Evolutionary conservation across 53 echinoderm and acorn worm species (phyloP), one percentile per base, ranked within the genome.

Genomic region (Paracentrotus lividus): DNA sequence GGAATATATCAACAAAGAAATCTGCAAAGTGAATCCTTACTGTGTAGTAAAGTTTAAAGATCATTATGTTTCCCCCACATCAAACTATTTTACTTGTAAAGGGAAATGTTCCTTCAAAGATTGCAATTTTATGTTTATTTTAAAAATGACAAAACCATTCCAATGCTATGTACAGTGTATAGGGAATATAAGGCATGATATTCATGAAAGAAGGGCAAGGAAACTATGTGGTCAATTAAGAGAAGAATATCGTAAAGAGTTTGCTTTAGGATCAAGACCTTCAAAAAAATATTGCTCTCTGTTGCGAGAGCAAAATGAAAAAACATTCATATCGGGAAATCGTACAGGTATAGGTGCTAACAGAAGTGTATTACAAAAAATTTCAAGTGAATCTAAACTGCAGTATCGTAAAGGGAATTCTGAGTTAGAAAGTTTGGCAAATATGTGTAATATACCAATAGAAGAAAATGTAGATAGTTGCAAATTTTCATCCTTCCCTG

Each of bases 341-440:
- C 42, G 78, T 43, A 14, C 78, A 78, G 45, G 45, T 8, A 78
- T 78, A 43, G 81, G 81, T 24, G 81, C 43, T 78, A 42, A 42
- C 23, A 18, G 81, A 5, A 42, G 81, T 78, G 81, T 78, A 7
- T 21, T 78, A 4, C 81, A 42, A 18, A 78, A 78, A 45, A 78
- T 78, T 43, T 78, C 42, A 45, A 78, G 81, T 40, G 5, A 42
- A 43, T 42, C 81, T 32, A 78, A 78, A 43, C 42, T 78, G 42
- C 43, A 78, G 20, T 45, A 43, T n/a, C 2, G 78, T 21, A 43
- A 45, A 43, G 42, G 42, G n/a, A 15, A 42, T 78, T 3, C 42
- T n/a, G 42, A 78, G 38, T 78, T 78, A 36, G 81, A 78, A 8
- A 78, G 81, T 45, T 42, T 23, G n/a, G 81, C 81, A 78, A 78